Conservation (phyloP, 2,888 invertebrate species). For the Helleia helle region DNA sequence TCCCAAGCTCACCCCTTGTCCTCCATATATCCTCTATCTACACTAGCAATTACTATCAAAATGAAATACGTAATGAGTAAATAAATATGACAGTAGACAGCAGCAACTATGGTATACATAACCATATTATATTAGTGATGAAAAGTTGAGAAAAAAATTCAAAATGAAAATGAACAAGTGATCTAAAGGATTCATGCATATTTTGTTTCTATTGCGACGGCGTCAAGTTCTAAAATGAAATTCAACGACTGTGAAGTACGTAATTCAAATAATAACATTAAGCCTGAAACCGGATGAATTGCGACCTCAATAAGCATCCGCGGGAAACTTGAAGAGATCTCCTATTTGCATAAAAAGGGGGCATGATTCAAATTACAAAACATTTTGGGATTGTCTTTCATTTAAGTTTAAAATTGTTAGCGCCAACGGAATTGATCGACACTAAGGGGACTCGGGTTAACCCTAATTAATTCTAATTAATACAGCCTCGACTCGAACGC, state of each 20-base stretch:
- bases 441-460: slow-evolving; percentile 37
- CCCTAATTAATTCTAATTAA: slow-evolving; percentile 55
- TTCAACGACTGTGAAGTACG: slow-evolving; percentile 44
- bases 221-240: slow-evolving; percentile 34
- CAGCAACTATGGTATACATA: too few species aligned
- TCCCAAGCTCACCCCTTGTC: too few species aligned
- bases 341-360: slow-evolving; percentile 66
- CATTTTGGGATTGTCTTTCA: slow-evolving; percentile 57
- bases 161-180: too few species aligned
- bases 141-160: too few species aligned
- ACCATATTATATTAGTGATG: too few species aligned
- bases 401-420: slow-evolving; percentile 65
- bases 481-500: slow-evolving; percentile 33
- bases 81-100: too few species aligned
- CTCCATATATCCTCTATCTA: too few species aligned
- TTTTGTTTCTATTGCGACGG: too few species aligned
- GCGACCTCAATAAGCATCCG: slow-evolving; percentile 42
- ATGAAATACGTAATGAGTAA: too few species aligned
- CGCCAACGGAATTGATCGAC: slow-evolving; percentile 50
- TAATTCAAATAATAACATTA: slow-evolving; percentile 62
- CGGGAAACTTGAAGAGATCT: slow-evolving; percentile 45
- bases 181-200: too few species aligned
- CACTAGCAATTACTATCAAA: too few species aligned
- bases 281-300: slow-evolving; percentile 45
- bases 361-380: slow-evolving; percentile 59